A percentile compares a stretch with the other conserved stretches of the same genome.
These are phyloP conservation scores for Holotrichia oblita DNA, from an alignment of 1,140 invertebrate species.

Conservation along the genomic window DNA sequence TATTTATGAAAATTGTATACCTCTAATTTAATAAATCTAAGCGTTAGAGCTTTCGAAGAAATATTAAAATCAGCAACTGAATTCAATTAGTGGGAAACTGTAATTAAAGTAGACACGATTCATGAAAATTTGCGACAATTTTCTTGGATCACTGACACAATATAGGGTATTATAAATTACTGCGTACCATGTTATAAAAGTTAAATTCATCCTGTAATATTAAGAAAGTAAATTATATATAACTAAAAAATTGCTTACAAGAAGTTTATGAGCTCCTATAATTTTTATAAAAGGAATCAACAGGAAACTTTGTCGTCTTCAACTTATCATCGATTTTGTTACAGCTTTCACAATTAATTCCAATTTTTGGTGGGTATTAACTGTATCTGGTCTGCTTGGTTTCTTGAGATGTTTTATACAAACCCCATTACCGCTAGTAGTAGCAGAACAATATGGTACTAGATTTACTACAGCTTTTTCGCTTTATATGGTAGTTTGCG, in stretches of 20 bases:
- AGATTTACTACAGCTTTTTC: slow-evolving; percentile 44
- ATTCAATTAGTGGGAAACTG: not conserved
- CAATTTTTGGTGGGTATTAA: slow-evolving; percentile 34
- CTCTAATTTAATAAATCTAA: not conserved
- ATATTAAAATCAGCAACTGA: not conserved
- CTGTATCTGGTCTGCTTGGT: slow-evolving; percentile 31
- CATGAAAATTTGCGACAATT: not conserved
- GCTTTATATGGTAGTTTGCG: slow-evolving; percentile 45
- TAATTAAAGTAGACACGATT: not conserved
- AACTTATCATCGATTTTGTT: not conserved
- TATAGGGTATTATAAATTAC: not conserved
- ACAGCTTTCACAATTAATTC: slow-evolving; percentile 43
- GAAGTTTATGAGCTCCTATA: not conserved
- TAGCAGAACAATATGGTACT: slow-evolving; percentile 41
- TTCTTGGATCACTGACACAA: not conserved
- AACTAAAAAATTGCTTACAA: not conserved
- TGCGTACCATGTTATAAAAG: not conserved
- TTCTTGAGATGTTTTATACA: slow-evolving; percentile 43
- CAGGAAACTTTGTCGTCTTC: not conserved
- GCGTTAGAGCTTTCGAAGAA: slow-evolving; percentile 33
- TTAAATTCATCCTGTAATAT: not conserved
- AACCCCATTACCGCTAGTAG: slow-evolving; percentile 41
- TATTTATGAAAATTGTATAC: not conserved
- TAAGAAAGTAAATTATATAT: not conserved
- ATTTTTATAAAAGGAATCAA: not conserved